A percentile compares a stretch with the other conserved stretches of the same genome.
Evolutionary conservation across 2,888 invertebrate species (phyloP).

Genomic region (Melanostoma mellinum): DNA sequence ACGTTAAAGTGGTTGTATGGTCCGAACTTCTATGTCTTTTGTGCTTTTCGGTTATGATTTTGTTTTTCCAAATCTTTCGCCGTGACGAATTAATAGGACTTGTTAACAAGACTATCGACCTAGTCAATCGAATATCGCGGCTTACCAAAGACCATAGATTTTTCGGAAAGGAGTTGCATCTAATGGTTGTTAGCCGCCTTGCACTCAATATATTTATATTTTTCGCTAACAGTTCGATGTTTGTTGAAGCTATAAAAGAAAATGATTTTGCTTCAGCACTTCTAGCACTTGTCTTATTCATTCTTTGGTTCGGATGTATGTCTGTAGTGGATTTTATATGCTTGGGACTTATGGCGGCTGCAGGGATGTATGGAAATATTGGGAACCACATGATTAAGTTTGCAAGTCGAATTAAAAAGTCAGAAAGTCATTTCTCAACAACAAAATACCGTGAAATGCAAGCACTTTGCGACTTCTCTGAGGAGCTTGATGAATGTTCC

Average conservation of each 20-base stretch:
- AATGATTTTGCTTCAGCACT: not conserved
- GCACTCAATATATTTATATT: not conserved
- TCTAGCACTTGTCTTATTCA: slow-evolving; percentile 9
- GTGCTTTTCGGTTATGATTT: not conserved
- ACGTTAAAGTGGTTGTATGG: not conserved
- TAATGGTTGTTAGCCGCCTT: not conserved
- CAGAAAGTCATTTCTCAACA: slow-evolving; percentile 23
- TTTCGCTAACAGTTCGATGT: not conserved
- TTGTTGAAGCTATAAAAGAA: not conserved
- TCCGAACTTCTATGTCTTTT: not conserved
- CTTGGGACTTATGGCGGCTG: slow-evolving; percentile 33
- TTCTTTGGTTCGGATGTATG: slow-evolving; percentile 36
- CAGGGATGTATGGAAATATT: slow-evolving; percentile 48
- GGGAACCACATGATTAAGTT: slow-evolving; percentile 35
- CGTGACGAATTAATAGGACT: slow-evolving; percentile 13
- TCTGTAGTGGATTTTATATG: slow-evolving; percentile 29
- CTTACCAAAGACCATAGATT: slow-evolving; percentile 5
- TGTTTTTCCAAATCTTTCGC: slow-evolving; percentile 19
- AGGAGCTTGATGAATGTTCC: slow-evolving; percentile 76
- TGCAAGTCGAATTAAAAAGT: slow-evolving; percentile 11
- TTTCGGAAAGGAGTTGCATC: slow-evolving; percentile 35
- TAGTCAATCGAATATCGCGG: slow-evolving; percentile 21
- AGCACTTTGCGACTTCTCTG: slow-evolving; percentile 76
- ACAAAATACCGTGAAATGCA: slow-evolving; percentile 76
- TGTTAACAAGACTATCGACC: slow-evolving; percentile 25